A percentile compares a stretch with the other conserved stretches of the same genome.
phyloP scores from a whole-genome alignment of 2,888 invertebrate species.

The Aromia moschata region DNA sequence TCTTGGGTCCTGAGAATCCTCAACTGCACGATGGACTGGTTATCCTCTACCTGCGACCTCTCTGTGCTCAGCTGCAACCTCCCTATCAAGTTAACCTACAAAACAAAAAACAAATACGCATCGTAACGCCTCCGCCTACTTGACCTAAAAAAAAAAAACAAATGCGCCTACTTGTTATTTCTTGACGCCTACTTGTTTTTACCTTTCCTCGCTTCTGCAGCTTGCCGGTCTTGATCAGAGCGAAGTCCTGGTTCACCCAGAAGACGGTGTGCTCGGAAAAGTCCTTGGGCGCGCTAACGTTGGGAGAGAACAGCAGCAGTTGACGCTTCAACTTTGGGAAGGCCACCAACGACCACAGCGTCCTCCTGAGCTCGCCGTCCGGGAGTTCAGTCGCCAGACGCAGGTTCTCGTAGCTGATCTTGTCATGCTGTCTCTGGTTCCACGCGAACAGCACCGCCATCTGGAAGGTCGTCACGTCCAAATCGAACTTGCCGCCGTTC shows the following conservation, averaged over 20 bases:
- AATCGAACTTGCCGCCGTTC: slow-evolving; percentile 91
- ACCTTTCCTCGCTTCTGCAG: slow-evolving; percentile 92
- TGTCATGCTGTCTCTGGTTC: slow-evolving; percentile 95
- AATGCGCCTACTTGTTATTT: too few species aligned
- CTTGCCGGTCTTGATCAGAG: slow-evolving; percentile 93
- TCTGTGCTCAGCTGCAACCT: slow-evolving; percentile 95
- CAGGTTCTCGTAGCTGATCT: slow-evolving; percentile 95
- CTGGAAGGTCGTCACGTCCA: slow-evolving; percentile 99
- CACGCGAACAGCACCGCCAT: slow-evolving; percentile 99
- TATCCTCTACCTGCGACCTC: slow-evolving; percentile 95
- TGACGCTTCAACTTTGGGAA: slow-evolving; percentile 97
- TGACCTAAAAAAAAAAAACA: too few species aligned
- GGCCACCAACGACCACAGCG: slow-evolving; percentile 94
- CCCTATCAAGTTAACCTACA: slow-evolving; percentile 89
- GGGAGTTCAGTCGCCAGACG: slow-evolving; percentile 96
- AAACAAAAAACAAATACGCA: too few species aligned
- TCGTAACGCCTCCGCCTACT: too few species aligned
- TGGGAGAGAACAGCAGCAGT: slow-evolving; percentile 82
- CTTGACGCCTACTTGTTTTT: too few species aligned
- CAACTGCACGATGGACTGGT: slow-evolving; percentile 97
- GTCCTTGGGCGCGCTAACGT: slow-evolving; percentile 89
- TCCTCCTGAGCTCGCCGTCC: slow-evolving; percentile 92
- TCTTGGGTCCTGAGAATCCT: slow-evolving; percentile 94
- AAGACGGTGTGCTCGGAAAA: slow-evolving; percentile 92
- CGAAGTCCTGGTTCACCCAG: slow-evolving; percentile 98